Base-by-base conservation (phyloP, 2,113 vertebrate species). In the Cavia porcellus region DNA sequence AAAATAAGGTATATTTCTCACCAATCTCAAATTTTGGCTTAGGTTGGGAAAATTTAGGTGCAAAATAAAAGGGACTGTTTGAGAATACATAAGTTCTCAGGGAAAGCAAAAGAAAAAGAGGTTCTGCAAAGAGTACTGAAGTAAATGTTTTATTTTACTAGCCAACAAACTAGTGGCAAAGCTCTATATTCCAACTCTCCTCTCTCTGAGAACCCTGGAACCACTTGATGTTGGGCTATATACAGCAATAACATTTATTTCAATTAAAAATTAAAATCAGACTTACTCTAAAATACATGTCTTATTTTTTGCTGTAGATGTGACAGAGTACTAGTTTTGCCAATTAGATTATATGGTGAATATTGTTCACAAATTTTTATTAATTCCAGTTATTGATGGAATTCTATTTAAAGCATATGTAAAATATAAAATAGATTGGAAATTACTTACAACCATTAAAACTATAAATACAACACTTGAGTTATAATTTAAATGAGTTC, bases 401-500 rank as follows among this genome's bases (percentile, higher is more conserved):
- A 81, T 89, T 89, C 64, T 82, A 52, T 92, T 94, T 96, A 89
- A 89, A 94, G 42, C 57, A 86, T 14, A 61, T 74, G 45, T 45
- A 50, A 80, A 92, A 35, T 55, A 52, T 52, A 64, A 81, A 86
- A 89, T 75, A 89, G 2, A 4, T 66, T 89, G 80, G 28, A 75
- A 42, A 61, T 96, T n/a, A 92, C 79, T 91, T 94, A 66, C 17
- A 75, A 86, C 57, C 9, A 74, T 91, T 94, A 82, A 89, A 94
- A 22, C 22, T 91, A 4, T 57, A 94, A 88, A 62, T 92, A 92
- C n/a, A 68, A 59, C 52, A 88, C 87, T 89, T 13, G 20, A 94
- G 47, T 42, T 92, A 32, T 61, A 89, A 81, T 81, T 96, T 94
- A 85, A 84, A 83, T 91, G 68, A 64, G n/a, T 88, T 92, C 38